Conservation (phyloP, 2,888 invertebrate genomes). For the Galerucella pusilla region DNA sequence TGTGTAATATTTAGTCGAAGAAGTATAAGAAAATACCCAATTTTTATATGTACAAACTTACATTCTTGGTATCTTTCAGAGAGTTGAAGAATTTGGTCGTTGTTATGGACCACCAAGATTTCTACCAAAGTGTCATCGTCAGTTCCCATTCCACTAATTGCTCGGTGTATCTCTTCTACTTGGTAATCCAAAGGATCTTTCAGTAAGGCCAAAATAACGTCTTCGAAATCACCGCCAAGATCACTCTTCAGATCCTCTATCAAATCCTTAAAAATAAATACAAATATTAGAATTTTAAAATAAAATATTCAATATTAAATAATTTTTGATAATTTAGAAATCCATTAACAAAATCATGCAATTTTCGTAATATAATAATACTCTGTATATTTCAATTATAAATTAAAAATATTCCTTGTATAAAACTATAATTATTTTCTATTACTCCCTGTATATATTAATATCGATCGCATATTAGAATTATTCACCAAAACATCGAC, state of each 20-base stretch:
- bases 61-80: slow-evolving; percentile 73
- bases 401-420: too few species aligned
- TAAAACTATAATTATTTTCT: too few species aligned
- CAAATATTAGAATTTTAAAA: slow-evolving; percentile 4
- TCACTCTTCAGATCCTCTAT: slow-evolving; percentile 88
- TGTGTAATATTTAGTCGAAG: too few species aligned
- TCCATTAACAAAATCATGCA: not conserved
- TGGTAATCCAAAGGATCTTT: slow-evolving; percentile 85
- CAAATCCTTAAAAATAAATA: slow-evolving; percentile 69
- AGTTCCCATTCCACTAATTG: slow-evolving; percentile 81
- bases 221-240: slow-evolving; percentile 87
- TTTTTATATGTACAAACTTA: slow-evolving; percentile 39
- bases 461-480: too few species aligned
- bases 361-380: too few species aligned
- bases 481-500: too few species aligned
- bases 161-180: slow-evolving; percentile 78
- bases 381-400: too few species aligned
- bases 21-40: too few species aligned
- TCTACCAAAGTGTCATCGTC: slow-evolving; percentile 80
- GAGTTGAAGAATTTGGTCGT: slow-evolving; percentile 83
- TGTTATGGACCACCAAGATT: slow-evolving; percentile 85
- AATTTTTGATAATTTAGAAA: not conserved
- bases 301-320: not conserved
- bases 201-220: slow-evolving; percentile 83
- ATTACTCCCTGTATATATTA: too few species aligned